A percentile compares a stretch with the other conserved stretches of the same genome.
Evolutionary conservation across 2,888 invertebrate species (phyloP).

Genomic region (Ephialtes manifestator): DNA sequence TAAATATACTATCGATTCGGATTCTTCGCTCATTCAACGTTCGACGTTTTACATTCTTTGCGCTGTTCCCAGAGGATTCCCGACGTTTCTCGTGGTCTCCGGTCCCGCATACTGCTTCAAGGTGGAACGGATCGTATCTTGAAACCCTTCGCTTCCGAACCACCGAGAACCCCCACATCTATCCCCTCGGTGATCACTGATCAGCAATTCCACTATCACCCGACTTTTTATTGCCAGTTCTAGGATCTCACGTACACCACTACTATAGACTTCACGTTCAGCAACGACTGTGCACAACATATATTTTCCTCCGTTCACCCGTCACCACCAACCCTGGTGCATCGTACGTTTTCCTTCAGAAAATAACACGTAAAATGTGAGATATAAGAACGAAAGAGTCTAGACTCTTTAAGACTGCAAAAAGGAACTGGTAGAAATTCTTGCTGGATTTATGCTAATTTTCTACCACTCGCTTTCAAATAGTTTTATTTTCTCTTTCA

Average conservation of each 20-base stretch:
- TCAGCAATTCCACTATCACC: conserved; percentile 61
- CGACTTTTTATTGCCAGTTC: conserved; percentile 55
- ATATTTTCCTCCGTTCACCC: conserved; percentile 25
- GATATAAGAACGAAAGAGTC: conserved; percentile 54
- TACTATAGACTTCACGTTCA: background rate
- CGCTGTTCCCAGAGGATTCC: conserved; percentile 28
- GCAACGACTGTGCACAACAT: conserved; percentile 19
- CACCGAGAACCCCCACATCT: conserved; percentile 28
- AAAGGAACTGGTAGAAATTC: too few species aligned
- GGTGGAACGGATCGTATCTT: conserved; percentile 56
- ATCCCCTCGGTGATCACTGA: conserved; percentile 56
- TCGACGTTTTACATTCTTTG: conserved; percentile 23
- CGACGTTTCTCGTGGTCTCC: conserved; percentile 29
- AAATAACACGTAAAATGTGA: conserved; percentile 33
- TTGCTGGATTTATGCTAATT: too few species aligned
- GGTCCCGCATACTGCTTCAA: conserved; percentile 11
- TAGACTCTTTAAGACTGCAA: conserved; percentile 28
- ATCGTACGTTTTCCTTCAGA: conserved; percentile 46
- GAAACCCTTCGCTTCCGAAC: conserved; percentile 42
- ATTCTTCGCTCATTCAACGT: conserved; percentile 39
- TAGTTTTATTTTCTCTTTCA: too few species aligned
- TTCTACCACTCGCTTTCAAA: too few species aligned
- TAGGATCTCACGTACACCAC: conserved; percentile 12
- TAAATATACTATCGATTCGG: conserved; percentile 43
- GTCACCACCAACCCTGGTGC: background rate